Percentiles rank a stretch among this genome's conserved stretches.
Evolutionary conservation across 2,113 vertebrate genomes (phyloP).

Genomic region (Holacanthus passer): DNA sequence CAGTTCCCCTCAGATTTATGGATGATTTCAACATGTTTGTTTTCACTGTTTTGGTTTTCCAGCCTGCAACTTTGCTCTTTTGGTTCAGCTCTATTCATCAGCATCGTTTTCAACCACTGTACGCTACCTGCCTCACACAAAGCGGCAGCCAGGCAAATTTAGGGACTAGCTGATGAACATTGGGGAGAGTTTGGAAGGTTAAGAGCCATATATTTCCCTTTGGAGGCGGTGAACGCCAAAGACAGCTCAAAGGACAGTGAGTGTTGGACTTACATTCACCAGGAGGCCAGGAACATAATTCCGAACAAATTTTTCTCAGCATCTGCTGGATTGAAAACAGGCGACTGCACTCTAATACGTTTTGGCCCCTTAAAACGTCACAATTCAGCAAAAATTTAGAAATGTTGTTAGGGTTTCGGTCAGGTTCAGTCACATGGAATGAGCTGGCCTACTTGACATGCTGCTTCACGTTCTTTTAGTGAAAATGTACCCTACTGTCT

Average conservation of each 20-base stretch:
- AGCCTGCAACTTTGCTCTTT: neutral
- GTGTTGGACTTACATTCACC: neutral
- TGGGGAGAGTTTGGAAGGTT: neutral
- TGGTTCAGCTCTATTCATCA: neutral
- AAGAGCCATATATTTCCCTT: neutral
- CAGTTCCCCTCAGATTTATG: neutral
- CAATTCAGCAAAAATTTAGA: too few species aligned
- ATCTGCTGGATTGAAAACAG: neutral
- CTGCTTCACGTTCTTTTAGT: too few species aligned
- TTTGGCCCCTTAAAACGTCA: too few species aligned
- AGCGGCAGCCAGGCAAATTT: neutral
- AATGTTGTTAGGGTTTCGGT: too few species aligned
- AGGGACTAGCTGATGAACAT: neutral
- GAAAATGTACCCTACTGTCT: too few species aligned
- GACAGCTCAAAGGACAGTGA: neutral
- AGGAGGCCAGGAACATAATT: neutral
- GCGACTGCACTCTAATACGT: neutral
- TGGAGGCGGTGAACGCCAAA: neutral
- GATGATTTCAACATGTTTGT: neutral
- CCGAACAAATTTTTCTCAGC: neutral
- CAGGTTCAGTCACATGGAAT: too few species aligned
- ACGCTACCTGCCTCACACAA: neutral
- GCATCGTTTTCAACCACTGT: neutral
- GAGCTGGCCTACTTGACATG: too few species aligned
- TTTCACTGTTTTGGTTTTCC: conserved; percentile 6